A percentile compares a stretch with the other conserved stretches of the same genome.
phyloP scores from a whole-genome alignment of 2,113 vertebrate species.

The Coryphaenoides rupestris region DNA sequence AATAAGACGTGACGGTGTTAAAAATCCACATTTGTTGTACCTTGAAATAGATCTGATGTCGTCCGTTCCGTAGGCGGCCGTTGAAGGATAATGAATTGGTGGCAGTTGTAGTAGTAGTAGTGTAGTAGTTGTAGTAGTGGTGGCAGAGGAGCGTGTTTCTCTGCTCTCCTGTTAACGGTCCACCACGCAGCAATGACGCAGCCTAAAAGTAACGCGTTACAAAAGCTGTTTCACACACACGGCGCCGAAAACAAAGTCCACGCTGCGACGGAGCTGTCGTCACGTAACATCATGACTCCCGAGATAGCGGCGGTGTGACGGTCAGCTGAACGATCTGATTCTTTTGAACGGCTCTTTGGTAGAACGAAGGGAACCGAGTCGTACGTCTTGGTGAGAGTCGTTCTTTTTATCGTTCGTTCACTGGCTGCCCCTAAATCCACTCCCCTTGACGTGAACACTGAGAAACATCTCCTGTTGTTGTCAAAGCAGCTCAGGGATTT shows the following conservation, averaged over 20 bases:
- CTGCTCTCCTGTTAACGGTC: constrained; percentile 10
- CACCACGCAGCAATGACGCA: constrained; percentile 9
- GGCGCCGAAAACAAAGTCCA: background rate
- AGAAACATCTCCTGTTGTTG: too few species aligned
- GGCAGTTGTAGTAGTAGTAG: too few species aligned
- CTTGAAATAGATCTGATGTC: background rate
- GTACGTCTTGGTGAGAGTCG: too few species aligned
- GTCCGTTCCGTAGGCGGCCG: background rate
- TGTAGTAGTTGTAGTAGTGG: constrained; percentile 10
- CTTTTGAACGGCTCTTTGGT: too few species aligned
- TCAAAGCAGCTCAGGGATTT: too few species aligned
- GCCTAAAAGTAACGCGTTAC: background rate
- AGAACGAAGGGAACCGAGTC: too few species aligned
- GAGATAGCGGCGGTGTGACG: too few species aligned
- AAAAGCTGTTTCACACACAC: constrained; percentile 4
- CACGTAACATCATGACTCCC: too few species aligned
- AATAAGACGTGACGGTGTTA: background rate
- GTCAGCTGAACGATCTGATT: too few species aligned
- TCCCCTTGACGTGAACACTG: too few species aligned
- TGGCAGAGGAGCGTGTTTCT: constrained; percentile 18
- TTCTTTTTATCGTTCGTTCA: too few species aligned
- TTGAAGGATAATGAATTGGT: constrained; percentile 3
- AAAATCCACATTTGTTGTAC: background rate
- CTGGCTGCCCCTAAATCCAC: too few species aligned
- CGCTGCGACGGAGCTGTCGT: background rate